phyloP scores from a whole-genome alignment of 35 echinoderm and acorn worm genomes.

The Ophioderma brevispina region DNA sequence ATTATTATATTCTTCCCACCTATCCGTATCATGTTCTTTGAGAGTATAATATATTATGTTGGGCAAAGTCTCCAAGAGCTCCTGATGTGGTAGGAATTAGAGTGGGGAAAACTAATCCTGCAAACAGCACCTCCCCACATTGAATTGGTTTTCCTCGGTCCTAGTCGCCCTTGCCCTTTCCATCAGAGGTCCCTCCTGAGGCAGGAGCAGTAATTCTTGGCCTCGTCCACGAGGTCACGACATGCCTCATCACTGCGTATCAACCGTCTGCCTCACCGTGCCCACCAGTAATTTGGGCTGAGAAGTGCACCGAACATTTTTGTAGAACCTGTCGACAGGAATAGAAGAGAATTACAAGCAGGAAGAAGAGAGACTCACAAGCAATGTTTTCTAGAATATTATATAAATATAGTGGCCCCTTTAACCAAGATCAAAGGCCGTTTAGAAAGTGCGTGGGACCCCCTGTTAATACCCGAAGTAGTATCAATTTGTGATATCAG shows the following conservation, averaged over 20 bases:
- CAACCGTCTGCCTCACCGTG: conserved; percentile 91
- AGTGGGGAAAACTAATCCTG: conserved; percentile 56
- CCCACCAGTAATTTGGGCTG: conserved; percentile 98
- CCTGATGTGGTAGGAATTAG: no score
- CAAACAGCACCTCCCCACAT: conserved; percentile 97
- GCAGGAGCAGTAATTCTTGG: conserved; percentile 95
- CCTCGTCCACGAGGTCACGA: conserved; percentile 92
- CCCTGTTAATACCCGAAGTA: background rate
- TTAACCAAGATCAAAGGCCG: background rate
- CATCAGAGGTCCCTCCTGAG: conserved; percentile 97
- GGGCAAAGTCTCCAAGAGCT: no score
- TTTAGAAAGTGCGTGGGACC: background rate
- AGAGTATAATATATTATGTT: no score
- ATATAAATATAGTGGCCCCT: background rate
- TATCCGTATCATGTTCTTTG: no score
- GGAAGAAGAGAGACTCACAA: background rate
- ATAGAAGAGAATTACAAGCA: background rate
- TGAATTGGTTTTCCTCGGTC: conserved; percentile 92
- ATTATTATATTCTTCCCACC: no score
- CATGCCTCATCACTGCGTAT: conserved; percentile 98
- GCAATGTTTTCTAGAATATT: background rate
- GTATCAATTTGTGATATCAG: no score
- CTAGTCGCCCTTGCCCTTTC: conserved; percentile 89
- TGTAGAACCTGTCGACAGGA: conserved; percentile 57
- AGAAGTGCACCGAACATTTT: conserved; percentile 84